Evolutionary conservation across 1,140 invertebrate species (phyloP).

Genomic region (Camponotus vicinus): DNA sequence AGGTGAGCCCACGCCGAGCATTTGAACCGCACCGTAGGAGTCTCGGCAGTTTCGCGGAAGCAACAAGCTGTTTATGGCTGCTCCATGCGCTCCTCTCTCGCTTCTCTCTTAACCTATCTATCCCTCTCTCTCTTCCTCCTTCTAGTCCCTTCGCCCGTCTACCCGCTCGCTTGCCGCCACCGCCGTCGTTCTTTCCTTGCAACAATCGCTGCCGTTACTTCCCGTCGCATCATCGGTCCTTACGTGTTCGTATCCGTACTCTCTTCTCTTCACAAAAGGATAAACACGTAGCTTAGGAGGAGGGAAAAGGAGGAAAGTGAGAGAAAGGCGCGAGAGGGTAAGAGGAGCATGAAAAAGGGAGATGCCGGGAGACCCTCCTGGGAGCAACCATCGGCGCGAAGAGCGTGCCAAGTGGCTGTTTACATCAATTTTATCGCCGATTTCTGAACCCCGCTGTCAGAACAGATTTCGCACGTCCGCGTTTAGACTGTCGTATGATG

Average conservation of each 20-base stretch:
- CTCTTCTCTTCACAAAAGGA: conserved; percentile 50
- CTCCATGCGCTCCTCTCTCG: conserved; percentile 75
- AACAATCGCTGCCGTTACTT: conserved; percentile 53
- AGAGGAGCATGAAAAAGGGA: conserved; percentile 59
- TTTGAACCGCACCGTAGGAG: conserved; percentile 65
- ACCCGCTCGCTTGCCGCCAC: neutral
- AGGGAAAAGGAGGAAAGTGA: conserved; percentile 35
- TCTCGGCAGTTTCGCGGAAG: conserved; percentile 82
- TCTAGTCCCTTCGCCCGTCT: neutral
- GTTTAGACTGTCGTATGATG: conserved; percentile 54
- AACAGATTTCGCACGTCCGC: conserved; percentile 67
- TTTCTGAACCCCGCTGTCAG: conserved; percentile 80
- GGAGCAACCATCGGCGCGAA: conserved; percentile 71
- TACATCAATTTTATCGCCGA: conserved; percentile 85
- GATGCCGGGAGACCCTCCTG: conserved; percentile 64
- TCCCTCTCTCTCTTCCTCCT: conserved; percentile 39
- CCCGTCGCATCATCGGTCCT: conserved; percentile 50
- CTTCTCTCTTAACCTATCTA: conserved; percentile 63
- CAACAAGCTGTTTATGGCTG: conserved; percentile 87
- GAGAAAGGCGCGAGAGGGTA: conserved; percentile 33
- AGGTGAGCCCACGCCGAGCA: conserved; percentile 50
- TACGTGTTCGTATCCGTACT: conserved; percentile 34
- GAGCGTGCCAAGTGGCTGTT: conserved; percentile 83
- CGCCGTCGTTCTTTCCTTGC: conserved; percentile 24
- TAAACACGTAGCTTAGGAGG: conserved; percentile 35